Evolutionary conservation across 2,888 invertebrate species (phyloP), one percentile per base, ranked within the genome.

Genomic region (Embidobia sp.): DNA sequence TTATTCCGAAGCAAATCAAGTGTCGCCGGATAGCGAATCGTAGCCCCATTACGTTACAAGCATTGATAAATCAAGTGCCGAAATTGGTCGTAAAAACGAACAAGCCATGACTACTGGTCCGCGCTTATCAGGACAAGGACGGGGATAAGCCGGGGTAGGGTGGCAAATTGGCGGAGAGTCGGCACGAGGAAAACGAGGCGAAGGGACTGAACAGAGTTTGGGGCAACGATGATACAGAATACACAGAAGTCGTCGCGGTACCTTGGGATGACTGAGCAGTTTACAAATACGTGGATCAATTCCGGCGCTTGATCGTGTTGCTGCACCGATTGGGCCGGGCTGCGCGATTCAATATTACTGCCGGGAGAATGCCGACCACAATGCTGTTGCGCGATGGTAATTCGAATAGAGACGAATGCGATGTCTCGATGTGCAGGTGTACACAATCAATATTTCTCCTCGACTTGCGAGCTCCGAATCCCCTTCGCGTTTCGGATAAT

Each of bases 271-370:
- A 69, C 69, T 73, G 63, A 67, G 64, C 73, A 79, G 80, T 82
- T 81, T 82, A 82, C 83, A 84, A 85, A 84, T 83, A 83, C 81
- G 79, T 72, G 81, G 79, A 85, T 84, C 84, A 84, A 86, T 85
- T 84, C 74, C 67, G 76, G 46, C 66, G 80, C 81, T 85, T 84
- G 83, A 85, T 85, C 82, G 80, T 57, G 73, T 46, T 63, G 64
- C 61, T 40, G 53, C 51, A 46, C 67, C 63, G 69, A 73, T 77
- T 61, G 66, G 64, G 15, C 59, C 51, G 61, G 19, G 61, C 70
- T 66, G 72, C 77, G 70, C 76, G 76, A 70, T 76, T 76, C 76
- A 63, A 76, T 70, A 76, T 76, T 57, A 64, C 49, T 44, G 63
- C 48, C 48, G 48, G 51, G 67, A 74, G 74, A 74, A 63, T 57